phyloP scores from a whole-genome alignment of 2,113 vertebrate species.

The Ranitomeya variabilis region DNA sequence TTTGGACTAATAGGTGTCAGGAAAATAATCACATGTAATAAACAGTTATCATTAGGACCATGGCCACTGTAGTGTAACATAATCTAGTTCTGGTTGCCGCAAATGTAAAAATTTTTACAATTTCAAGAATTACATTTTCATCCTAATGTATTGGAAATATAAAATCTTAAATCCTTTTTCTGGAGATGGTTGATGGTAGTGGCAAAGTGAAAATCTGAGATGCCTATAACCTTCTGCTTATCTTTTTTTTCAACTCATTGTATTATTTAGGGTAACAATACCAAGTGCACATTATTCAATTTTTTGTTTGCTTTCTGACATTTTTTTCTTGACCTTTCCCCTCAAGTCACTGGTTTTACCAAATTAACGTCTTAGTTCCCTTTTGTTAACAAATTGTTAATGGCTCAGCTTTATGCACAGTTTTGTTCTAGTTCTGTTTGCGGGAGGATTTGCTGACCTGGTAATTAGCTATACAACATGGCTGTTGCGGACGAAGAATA shows the following conservation, averaged over 20 bases:
- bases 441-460: conserved; percentile 39
- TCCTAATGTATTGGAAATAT: background rate
- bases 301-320: background rate
- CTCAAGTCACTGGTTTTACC: background rate
- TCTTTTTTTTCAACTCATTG: background rate
- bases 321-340: background rate
- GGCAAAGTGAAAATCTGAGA: background rate
- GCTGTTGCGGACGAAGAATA: conserved; percentile 23
- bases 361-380: conserved; percentile 29
- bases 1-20: background rate
- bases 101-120: background rate
- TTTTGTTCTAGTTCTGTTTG: conserved; percentile 34
- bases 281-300: background rate
- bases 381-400: conserved; percentile 38
- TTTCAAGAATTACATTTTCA: too few species aligned
- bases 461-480: conserved; percentile 46
- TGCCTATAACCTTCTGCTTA: background rate
- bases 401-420: conserved; percentile 34
- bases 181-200: background rate
- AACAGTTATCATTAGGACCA: background rate
- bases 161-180: background rate
- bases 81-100: background rate
- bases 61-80: background rate
- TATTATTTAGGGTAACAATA: background rate
- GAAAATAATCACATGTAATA: background rate